Base-by-base conservation (phyloP, 2,888 invertebrate genomes). In the Caenorhabditis japonica region DNA sequence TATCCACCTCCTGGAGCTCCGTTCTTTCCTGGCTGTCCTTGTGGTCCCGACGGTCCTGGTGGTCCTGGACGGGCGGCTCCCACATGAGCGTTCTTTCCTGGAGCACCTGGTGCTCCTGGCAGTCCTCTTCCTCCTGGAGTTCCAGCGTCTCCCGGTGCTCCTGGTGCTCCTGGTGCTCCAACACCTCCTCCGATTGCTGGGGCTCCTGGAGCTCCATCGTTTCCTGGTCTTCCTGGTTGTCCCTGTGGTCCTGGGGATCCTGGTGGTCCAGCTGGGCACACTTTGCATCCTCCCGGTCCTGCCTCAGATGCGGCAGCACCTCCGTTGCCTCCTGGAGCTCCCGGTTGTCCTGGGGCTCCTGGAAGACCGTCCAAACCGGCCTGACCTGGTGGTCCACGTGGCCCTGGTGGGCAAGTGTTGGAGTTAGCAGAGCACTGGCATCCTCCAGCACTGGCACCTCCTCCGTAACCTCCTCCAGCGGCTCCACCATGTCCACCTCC, bases 1-100 rank as follows among this genome's bases (percentile, higher is more conserved):
- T 61, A 64, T 66, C 75, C 75, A 41, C 60, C 71, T 69, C 69
- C 75, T 58, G 75, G 64, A 3, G 62, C 62, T 64, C 75, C 75
- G 25, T 55, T 60, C 21, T 53, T 47, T 70, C 75, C 75, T 59
- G 75, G 69, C 44, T 56, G 62, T 75, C 75, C 75, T 34, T 21
- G 59, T 69, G 75, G 75, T 64, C 75, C 75, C 19, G 58, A 36
- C 30, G 69, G 69, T 75, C 75, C 75, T 49, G 76, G 72, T 58
- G 68, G 69, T 73, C 76, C 76, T 49, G 72, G 72, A 13, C 53
- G 61, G 13, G 60, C 36, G 17, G 53, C 17, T 68, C 73, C 73
- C 41, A 47, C 53, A 23, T 49, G 46, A 33, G 70, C 77, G 12
- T 70, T 44, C 46, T 58, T 60, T 71, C 77, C 77, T 51, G 73